phyloP scores from a whole-genome alignment of 2,113 vertebrate species.

The Campylorhamphus procurvoides region DNA sequence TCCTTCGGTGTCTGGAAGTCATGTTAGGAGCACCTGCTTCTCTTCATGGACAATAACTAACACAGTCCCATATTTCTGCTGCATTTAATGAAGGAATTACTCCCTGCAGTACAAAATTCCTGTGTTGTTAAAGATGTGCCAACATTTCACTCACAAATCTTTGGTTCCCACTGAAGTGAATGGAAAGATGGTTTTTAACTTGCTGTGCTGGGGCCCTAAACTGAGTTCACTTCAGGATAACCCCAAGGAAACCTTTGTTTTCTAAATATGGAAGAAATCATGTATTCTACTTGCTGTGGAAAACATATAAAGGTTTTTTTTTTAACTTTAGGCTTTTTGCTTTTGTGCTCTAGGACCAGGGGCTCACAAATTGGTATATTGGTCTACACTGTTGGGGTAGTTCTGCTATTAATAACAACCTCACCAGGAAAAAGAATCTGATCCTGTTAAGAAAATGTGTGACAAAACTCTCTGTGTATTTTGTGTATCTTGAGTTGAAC shows the following conservation, averaged over 20 bases:
- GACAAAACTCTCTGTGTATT: neutral
- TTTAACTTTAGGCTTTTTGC: neutral
- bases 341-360: neutral
- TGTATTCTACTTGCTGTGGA: neutral
- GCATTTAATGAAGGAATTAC: neutral
- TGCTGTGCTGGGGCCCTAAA: neutral
- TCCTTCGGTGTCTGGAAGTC: neutral
- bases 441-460: neutral
- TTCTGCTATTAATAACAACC: neutral
- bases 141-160: neutral
- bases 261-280: neutral
- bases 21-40: constrained; percentile 4
- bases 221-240: constrained; percentile 29
- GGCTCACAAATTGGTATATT: fast-evolving
- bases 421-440: neutral
- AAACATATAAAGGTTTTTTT: neutral
- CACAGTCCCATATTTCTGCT: neutral
- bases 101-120: neutral
- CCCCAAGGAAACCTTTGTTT: neutral
- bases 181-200: neutral
- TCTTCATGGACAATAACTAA: neutral
- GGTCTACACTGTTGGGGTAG: neutral
- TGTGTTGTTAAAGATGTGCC: neutral
- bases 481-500: neutral
- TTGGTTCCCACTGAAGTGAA: neutral